phyloP scores from a whole-genome alignment of 2,113 vertebrate genomes.

The Gnathonemus longibarbis region DNA sequence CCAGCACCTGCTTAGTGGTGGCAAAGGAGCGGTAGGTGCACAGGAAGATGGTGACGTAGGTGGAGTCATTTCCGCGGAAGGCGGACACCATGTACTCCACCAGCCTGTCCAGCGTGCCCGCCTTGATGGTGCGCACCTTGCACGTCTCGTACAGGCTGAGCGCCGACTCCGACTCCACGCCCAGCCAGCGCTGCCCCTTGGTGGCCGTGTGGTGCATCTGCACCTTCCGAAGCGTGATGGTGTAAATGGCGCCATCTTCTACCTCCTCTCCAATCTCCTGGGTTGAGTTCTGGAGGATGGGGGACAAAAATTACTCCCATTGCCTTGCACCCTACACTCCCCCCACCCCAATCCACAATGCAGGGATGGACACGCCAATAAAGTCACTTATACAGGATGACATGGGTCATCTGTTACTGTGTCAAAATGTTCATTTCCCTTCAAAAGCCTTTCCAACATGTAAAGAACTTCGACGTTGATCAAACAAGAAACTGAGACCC shows the following conservation, averaged over 20 bases:
- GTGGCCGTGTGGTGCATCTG: constrained; percentile 83
- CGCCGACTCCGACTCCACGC: constrained; percentile 82
- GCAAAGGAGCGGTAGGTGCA: constrained; percentile 94
- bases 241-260: constrained; percentile 89
- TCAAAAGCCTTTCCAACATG: background rate
- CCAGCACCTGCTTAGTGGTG: constrained; percentile 88
- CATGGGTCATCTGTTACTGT: background rate
- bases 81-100: constrained; percentile 96
- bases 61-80: constrained; percentile 91
- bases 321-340: background rate
- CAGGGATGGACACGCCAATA: background rate
- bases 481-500: background rate
- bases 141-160: constrained; percentile 92
- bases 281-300: constrained; percentile 74
- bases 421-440: background rate
- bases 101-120: constrained; percentile 90
- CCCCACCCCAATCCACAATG: background rate
- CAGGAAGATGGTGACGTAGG: constrained; percentile 95
- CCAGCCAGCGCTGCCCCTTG: constrained; percentile 95
- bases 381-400: background rate
- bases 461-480: background rate
- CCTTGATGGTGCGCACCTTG: constrained; percentile 92
- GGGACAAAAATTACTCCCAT: background rate
- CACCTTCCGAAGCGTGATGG: constrained; percentile 89
- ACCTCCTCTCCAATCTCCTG: constrained; percentile 98